Conservation (phyloP, 2,888 invertebrate genomes). For the Lasioglossum oenotherae region DNA sequence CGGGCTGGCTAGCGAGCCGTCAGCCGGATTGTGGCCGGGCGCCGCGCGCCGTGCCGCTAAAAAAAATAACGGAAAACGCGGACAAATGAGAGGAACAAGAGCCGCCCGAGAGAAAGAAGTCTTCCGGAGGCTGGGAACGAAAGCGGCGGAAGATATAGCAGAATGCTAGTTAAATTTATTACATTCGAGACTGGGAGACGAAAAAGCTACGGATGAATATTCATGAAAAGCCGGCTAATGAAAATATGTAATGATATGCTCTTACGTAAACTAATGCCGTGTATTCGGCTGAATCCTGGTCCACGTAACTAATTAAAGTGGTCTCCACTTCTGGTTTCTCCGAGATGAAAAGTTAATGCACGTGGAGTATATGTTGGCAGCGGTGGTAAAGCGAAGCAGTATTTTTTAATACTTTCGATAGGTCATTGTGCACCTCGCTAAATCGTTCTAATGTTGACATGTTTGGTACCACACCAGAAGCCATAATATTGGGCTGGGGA, state of each 20-base stretch:
- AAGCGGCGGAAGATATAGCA: conserved; percentile 1
- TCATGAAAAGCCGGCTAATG: neutral
- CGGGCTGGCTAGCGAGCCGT: conserved; percentile 70
- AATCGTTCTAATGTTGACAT: too few relatives aligned
- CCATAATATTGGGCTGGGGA: too few relatives aligned
- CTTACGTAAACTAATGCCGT: neutral
- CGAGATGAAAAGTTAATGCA: neutral
- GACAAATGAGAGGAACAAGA: conserved; percentile 14
- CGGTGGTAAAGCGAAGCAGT: neutral
- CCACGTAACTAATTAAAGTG: neutral
- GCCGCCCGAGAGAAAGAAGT: neutral
- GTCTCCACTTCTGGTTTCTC: neutral
- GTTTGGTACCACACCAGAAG: too few relatives aligned
- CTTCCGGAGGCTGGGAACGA: neutral
- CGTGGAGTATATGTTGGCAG: neutral
- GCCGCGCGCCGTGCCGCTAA: conserved; percentile 25
- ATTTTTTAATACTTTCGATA: neutral
- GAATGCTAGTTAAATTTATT: conserved; percentile 40
- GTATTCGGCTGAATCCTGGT: neutral
- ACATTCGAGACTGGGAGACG: conserved; percentile 33
- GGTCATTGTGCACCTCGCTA: too few relatives aligned
- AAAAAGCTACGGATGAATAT: conserved; percentile 3
- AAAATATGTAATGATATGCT: neutral
- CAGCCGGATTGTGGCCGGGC: conserved; percentile 67
- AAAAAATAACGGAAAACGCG: conserved; percentile 42